Percentiles rank a stretch among this genome's conserved stretches.
These are phyloP conservation scores for Pygathrix nemaeus DNA, from an alignment of 2,113 vertebrate genomes.

Conservation along the genomic window DNA sequence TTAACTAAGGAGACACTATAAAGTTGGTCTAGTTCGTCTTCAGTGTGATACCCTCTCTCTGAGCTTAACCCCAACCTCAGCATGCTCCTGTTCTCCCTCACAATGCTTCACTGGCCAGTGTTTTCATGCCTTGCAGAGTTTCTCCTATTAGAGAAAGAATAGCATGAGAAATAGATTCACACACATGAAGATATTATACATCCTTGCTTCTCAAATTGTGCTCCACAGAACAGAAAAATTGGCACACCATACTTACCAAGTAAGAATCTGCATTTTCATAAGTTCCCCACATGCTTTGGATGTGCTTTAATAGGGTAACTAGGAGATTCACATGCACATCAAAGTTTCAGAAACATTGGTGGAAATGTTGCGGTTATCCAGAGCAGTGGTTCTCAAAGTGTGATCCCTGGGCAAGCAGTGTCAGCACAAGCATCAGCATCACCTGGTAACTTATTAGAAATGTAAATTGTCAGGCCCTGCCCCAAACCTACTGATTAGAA, in stretches of 20 bases:
- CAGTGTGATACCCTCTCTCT: background rate
- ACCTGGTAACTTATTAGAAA: background rate
- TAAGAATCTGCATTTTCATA: background rate
- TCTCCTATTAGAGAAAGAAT: slow-evolving; percentile 6
- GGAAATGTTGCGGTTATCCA: background rate
- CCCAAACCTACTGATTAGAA: background rate
- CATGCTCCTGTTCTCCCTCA: background rate
- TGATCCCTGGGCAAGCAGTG: background rate
- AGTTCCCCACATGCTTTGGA: background rate
- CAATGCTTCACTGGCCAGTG: background rate
- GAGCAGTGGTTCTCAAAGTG: background rate
- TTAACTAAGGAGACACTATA: background rate
- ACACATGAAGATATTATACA: background rate
- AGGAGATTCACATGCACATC: background rate
- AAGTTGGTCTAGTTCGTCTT: background rate
- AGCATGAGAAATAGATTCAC: background rate
- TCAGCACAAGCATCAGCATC: background rate
- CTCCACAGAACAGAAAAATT: background rate
- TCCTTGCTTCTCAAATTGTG: background rate
- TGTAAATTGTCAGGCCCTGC: background rate
- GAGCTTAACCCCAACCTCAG: background rate
- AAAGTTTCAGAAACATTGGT: background rate
- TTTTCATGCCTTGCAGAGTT: background rate
- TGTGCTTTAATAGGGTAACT: background rate
- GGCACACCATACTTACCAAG: background rate